phyloP scores from a whole-genome alignment of 2,888 invertebrate species.

The Halictus ligatus region DNA sequence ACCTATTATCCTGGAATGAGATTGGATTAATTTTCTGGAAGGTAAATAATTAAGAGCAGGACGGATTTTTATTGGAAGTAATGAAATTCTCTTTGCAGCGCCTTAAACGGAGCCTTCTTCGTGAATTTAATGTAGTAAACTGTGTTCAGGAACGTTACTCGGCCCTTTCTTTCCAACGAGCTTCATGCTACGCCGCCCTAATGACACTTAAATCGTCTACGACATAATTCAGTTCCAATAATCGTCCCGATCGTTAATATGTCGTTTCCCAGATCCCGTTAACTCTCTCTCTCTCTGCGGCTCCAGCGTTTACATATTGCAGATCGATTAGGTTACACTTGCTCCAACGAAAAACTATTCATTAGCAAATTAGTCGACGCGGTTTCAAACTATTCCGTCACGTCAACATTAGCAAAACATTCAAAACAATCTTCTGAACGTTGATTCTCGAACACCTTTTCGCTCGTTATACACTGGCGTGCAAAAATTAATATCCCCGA shows the following conservation, averaged over 20 bases:
- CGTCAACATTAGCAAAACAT: background rate
- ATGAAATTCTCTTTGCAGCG: background rate
- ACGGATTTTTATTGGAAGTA: background rate
- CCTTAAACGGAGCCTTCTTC: background rate
- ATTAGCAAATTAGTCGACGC: background rate
- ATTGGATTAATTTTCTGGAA: background rate
- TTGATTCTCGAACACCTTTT: background rate
- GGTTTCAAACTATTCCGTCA: background rate
- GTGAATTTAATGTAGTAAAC: slow-evolving; percentile 15
- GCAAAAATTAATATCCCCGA: background rate
- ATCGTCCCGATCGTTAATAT: slow-evolving; percentile 69
- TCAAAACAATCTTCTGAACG: background rate
- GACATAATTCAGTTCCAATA: slow-evolving; percentile 76
- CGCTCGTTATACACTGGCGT: background rate
- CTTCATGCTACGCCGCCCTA: slow-evolving; percentile 42
- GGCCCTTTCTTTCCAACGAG: slow-evolving; percentile 11
- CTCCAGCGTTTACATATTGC: background rate
- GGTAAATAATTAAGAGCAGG: background rate
- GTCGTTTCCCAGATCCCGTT: slow-evolving; percentile 71
- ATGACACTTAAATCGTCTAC: slow-evolving; percentile 66
- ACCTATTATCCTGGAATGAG: background rate
- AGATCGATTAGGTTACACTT: slow-evolving; percentile 1
- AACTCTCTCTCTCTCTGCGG: slow-evolving; percentile 74
- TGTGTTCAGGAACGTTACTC: background rate
- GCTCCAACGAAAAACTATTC: background rate